phyloP scores from a whole-genome alignment of 2,797 vertebrate genomes.

The Notolabrus celidotus region DNA sequence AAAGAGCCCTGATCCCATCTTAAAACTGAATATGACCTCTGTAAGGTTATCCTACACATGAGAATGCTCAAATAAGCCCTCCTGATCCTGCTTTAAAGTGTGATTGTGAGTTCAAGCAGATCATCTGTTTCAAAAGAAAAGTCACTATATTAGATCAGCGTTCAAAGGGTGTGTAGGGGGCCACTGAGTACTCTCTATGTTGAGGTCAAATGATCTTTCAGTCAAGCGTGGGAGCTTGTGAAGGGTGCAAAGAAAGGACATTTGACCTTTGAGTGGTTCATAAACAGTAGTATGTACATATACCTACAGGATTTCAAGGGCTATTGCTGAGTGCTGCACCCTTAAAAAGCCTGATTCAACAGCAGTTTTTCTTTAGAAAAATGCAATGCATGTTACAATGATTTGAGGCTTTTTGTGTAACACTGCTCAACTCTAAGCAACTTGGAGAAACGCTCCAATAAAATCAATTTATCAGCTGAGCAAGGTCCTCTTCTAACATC shows the following conservation, averaged over 20 bases:
- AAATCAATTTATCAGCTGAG: no score
- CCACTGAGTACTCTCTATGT: slow-evolving; percentile 38
- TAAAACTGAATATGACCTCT: slow-evolving; percentile 26
- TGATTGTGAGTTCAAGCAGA: slow-evolving; percentile 46
- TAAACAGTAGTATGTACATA: no score
- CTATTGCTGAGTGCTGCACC: no score
- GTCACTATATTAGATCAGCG: slow-evolving; percentile 34
- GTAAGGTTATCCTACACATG: slow-evolving; percentile 32
- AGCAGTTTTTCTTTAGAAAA: no score
- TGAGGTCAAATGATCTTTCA: slow-evolving; percentile 33
- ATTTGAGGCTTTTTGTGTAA: no score
- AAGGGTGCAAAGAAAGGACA: slow-evolving; percentile 4
- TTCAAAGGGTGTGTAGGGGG: slow-evolving; percentile 32
- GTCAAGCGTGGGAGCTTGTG: slow-evolving; percentile 24
- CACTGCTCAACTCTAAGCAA: no score
- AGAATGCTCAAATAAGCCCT: slow-evolving; percentile 35
- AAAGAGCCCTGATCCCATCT: slow-evolving; percentile 14
- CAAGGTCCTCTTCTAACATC: no score
- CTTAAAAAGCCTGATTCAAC: no score
- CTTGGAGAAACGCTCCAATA: no score
- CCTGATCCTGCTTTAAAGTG: slow-evolving; percentile 40
- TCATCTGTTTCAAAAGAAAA: slow-evolving; percentile 48
- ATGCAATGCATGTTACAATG: no score
- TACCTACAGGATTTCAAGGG: no score
- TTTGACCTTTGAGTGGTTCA: slow-evolving; percentile 17